Base-by-base conservation (phyloP, 2,888 invertebrate species). In the Eutolmus rufibarbis region DNA sequence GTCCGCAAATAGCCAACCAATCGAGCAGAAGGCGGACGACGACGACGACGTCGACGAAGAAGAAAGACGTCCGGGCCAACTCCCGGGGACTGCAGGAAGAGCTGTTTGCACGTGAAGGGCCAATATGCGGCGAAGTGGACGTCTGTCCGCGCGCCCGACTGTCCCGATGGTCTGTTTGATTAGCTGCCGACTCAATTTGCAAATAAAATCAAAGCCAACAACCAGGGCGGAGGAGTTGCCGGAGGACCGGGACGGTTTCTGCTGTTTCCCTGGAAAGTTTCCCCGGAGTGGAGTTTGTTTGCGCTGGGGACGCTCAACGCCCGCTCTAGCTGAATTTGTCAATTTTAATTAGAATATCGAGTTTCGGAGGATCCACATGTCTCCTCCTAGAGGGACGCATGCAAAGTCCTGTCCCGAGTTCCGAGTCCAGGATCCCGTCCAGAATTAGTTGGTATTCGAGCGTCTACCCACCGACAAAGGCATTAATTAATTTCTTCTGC, bases 301-400 rank as follows among this genome's bases (percentile, higher is more conserved):
- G 23, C 46, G n/a, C 46, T 46, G 34, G 28, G 85, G 31, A 85
- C 85, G 51, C 28, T 74, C 31, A 16, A 12, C 43, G 43, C 43
- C 12, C 28, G 23, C 40, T 34, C 43, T 31, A 74, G 28, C 56
- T n/a, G 31, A 85, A 85, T 85, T 77, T 86, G 88, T 84, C 88
- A 88, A 77, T 86, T 87, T 87, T 77, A 88, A 88, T 88, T 88
- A 88, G 86, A 88, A 88, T 88, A 88, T 88, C 57, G 40, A 78
- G 14, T 86, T 87, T 34, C 77, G 19, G 28, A 66, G 66, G 28
- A 34, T 12, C 12, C 51, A 34, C 66, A 19, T 23, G 19, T 57
- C 23, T 3, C 57, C 23, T 23, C 4, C 66, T 23, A 28, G 28
- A 12, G 12, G 66, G 28, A 66, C 23, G 66, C 66, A 66, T 66